A percentile compares a stretch with the other conserved stretches of the same genome.
Evolutionary conservation across 2,113 vertebrate genomes (phyloP).

Genomic region (Pseudopipra pipra): DNA sequence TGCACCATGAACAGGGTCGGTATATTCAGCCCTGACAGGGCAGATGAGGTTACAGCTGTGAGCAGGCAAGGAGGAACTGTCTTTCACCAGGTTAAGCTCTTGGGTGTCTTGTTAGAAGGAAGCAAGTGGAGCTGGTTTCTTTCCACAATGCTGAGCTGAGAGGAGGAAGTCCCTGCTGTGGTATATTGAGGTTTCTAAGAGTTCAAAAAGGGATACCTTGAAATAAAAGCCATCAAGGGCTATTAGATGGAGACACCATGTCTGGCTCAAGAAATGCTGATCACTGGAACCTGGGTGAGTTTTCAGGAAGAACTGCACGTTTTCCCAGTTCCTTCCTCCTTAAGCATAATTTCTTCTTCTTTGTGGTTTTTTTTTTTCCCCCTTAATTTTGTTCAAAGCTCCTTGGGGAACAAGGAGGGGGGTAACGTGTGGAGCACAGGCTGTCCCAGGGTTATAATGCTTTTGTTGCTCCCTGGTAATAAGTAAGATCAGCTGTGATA

Average conservation of each 20-base stretch:
- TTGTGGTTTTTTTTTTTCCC: background rate
- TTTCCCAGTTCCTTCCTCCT: background rate
- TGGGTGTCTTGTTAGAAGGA: background rate
- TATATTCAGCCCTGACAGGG: background rate
- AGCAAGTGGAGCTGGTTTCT: background rate
- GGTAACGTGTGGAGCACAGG: background rate
- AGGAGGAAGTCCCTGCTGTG: background rate
- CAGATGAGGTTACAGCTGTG: background rate
- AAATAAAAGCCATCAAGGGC: slow-evolving; percentile 14
- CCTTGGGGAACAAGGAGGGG: background rate
- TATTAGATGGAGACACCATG: slow-evolving; percentile 32
- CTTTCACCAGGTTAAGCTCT: background rate
- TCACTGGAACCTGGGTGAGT: background rate
- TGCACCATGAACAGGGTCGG: background rate
- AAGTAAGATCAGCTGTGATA: background rate
- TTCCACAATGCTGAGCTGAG: background rate
- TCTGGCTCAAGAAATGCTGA: slow-evolving; percentile 21
- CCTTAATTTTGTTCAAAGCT: slow-evolving; percentile 12
- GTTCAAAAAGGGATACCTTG: slow-evolving; percentile 17
- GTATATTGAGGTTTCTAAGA: background rate
- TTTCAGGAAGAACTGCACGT: background rate
- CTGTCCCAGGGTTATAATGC: slow-evolving; percentile 2
- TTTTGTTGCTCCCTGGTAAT: background rate
- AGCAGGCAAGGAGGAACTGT: background rate
- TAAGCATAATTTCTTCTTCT: background rate